phyloP scores from a whole-genome alignment of 92 coral and sea anemone genomes.

The Umimayanthus kanabou region DNA sequence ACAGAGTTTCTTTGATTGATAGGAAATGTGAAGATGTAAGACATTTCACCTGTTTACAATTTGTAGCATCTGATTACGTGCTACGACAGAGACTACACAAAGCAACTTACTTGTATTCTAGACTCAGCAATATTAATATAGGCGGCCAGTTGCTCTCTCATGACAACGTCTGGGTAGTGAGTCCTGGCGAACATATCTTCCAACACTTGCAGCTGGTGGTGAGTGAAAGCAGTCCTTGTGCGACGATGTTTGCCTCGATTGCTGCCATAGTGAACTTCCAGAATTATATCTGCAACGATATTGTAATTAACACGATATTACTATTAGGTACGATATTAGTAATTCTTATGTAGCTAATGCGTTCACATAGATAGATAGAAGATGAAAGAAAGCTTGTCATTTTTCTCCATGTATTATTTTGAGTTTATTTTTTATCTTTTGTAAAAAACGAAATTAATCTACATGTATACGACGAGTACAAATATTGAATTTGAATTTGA shows the following conservation, averaged over 20 bases:
- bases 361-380: background rate
- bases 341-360: background rate
- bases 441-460: no score
- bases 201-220: slow-evolving; percentile 84
- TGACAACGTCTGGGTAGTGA: slow-evolving; percentile 95
- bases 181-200: slow-evolving; percentile 86
- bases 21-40: no score
- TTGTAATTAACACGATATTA: background rate
- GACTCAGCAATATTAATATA: slow-evolving; percentile 86
- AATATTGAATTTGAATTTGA: no score
- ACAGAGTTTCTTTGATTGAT: no score
- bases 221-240: slow-evolving; percentile 96
- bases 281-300: slow-evolving; percentile 77
- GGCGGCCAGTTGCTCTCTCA: slow-evolving; percentile 90
- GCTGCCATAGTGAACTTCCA: slow-evolving; percentile 88
- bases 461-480: no score
- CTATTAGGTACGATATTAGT: background rate
- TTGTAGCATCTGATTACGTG: background rate
- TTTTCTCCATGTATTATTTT: no score
- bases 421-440: no score
- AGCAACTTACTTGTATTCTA: slow-evolving; percentile 78
- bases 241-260: slow-evolving; percentile 89
- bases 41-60: no score
- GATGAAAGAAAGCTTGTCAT: background rate
- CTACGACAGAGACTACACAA: background rate